phyloP scores from a whole-genome alignment of 2,888 invertebrate species.

The Cancer borealis region DNA sequence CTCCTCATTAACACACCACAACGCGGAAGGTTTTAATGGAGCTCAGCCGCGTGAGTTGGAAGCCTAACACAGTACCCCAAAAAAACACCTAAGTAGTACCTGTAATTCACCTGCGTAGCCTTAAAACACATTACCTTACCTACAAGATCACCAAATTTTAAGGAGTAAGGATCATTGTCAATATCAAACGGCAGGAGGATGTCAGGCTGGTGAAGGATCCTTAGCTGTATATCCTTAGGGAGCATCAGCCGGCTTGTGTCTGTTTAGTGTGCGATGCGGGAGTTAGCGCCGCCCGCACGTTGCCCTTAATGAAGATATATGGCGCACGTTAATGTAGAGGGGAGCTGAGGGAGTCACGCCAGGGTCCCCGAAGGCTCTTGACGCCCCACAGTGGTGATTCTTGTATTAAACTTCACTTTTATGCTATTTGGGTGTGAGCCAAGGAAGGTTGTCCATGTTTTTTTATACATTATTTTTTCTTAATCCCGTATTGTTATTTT shows the following conservation, averaged over 20 bases:
- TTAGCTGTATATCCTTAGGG: background rate
- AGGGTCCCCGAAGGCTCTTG: background rate
- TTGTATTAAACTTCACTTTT: background rate
- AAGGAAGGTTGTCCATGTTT: background rate
- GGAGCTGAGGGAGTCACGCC: background rate
- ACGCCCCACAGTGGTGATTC: background rate
- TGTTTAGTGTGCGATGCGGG: background rate
- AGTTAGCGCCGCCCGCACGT: slow-evolving; percentile 20
- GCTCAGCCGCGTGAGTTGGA: background rate
- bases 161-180: too few species aligned
- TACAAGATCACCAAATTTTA: too few species aligned
- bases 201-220: background rate
- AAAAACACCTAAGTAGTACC: background rate
- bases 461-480: background rate
- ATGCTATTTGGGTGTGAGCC: background rate
- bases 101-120: too few species aligned
- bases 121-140: too few species aligned
- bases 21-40: background rate
- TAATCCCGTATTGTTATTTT: background rate
- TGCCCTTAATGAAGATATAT: slow-evolving; percentile 14
- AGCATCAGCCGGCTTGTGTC: background rate
- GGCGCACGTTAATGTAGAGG: background rate
- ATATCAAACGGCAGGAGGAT: too few species aligned
- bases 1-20: background rate
- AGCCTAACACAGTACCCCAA: background rate